Evolutionary conservation across 1,140 invertebrate genomes (phyloP).

Genomic region (Philopotamus ludificatus): DNA sequence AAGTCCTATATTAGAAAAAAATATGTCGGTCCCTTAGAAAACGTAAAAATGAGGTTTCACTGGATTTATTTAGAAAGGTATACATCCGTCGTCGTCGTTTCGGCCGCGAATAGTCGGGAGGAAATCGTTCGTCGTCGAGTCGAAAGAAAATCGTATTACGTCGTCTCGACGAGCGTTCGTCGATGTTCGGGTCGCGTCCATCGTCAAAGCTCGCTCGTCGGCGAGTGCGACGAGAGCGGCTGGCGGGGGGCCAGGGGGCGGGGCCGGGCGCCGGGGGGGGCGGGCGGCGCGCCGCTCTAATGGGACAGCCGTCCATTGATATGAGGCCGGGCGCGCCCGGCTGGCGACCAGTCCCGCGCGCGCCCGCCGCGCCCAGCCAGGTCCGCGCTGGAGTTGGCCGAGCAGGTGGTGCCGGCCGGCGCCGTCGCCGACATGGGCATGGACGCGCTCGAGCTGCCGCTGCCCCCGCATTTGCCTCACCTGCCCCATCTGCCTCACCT

Average conservation of each 20-base stretch:
- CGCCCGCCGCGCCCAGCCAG: conserved; percentile 53
- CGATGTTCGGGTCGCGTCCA: too few relatives aligned
- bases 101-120: neutral
- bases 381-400: conserved; percentile 55
- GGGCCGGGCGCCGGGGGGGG: conserved; percentile 46
- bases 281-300: conserved; percentile 51
- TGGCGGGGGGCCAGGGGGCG: conserved; percentile 43
- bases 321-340: conserved; percentile 53
- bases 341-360: conserved; percentile 55
- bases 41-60: too few relatives aligned
- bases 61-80: too few relatives aligned
- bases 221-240: conserved; percentile 34
- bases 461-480: too few relatives aligned
- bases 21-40: too few relatives aligned
- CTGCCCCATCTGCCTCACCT: conserved; percentile 30
- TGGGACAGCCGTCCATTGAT: conserved; percentile 57
- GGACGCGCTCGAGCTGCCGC: conserved; percentile 36
- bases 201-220: neutral
- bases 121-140: conserved; percentile 2
- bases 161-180: too few relatives aligned
- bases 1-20: too few relatives aligned
- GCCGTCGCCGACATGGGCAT: conserved; percentile 34
- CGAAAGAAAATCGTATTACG: too few relatives aligned
- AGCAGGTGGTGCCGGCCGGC: conserved; percentile 57
- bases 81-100: too few relatives aligned